These are phyloP conservation scores for Uropsilus gracilis DNA, from an alignment of 2,113 vertebrate genomes.

Conservation along the genomic window DNA sequence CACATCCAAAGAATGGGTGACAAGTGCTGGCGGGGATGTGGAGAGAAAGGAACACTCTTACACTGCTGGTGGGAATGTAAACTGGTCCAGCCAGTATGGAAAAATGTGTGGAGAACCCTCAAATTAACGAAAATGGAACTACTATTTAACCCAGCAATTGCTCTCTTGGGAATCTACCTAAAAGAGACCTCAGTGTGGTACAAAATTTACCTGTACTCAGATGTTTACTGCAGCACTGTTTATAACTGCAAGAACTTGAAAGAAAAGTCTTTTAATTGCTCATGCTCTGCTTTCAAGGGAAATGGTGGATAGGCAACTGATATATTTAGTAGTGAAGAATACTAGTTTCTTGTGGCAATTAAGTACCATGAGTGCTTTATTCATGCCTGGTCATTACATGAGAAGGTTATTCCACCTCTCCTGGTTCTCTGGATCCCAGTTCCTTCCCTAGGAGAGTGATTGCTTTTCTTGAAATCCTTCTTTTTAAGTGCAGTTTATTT, in stretches of 20 bases:
- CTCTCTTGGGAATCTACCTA: no score
- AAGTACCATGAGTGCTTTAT: neutral
- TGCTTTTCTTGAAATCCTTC: neutral
- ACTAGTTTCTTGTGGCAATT: neutral
- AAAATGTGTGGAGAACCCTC: no score
- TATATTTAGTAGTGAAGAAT: neutral
- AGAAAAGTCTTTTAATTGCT: conserved; percentile 17
- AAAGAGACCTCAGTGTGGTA: no score
- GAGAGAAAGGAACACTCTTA: no score
- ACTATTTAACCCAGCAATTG: no score
- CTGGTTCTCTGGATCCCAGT: neutral
- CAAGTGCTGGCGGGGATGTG: no score
- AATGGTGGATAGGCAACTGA: neutral
- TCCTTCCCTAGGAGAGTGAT: neutral
- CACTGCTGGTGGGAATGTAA: no score
- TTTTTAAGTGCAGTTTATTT: neutral
- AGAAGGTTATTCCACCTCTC: neutral
- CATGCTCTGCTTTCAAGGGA: neutral
- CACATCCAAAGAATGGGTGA: no score
- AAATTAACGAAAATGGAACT: no score
- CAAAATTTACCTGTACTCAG: no score
- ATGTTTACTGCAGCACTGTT: no score
- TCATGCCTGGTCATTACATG: neutral
- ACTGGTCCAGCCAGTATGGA: no score
- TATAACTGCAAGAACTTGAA: neutral